A percentile compares a stretch with the other conserved stretches of the same genome.
Conservation (phyloP, 2,888 invertebrate species). For the Empis stercorea region DNA sequence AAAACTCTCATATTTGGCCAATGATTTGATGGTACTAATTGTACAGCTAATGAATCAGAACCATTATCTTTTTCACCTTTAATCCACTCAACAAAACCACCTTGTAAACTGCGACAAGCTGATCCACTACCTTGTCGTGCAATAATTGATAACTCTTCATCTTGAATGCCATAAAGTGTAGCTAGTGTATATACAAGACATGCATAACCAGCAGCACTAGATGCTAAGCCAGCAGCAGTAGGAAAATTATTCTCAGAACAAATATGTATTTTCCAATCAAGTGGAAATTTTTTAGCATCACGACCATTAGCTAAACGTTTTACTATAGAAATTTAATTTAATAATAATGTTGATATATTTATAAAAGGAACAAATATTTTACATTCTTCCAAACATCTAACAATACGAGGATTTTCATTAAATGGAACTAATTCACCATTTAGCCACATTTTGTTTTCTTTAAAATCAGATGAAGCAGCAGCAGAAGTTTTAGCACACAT, state of each 20-base stretch:
- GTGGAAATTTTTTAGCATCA: constrained; percentile 23
- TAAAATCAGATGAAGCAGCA: constrained; percentile 55
- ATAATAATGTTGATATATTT: too few relatives aligned
- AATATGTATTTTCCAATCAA: constrained; percentile 63
- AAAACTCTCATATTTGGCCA: constrained; percentile 88
- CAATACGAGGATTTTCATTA: constrained; percentile 56
- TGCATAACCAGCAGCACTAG: constrained; percentile 96
- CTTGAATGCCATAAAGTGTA: constrained; percentile 56
- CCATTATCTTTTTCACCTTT: constrained; percentile 54
- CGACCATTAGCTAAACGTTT: constrained; percentile 23
- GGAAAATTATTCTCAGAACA: constrained; percentile 95
- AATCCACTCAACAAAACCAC: constrained; percentile 92
- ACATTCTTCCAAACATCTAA: constrained; percentile 45
- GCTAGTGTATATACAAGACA: constrained; percentile 76
- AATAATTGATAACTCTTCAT: constrained; percentile 61
- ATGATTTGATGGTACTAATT: constrained; percentile 57
- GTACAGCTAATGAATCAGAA: constrained; percentile 61
- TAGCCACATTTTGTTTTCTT: constrained; percentile 72
- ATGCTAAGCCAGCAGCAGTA: constrained; percentile 94
- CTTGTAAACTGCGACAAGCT: constrained; percentile 87
- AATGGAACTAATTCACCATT: constrained; percentile 73
- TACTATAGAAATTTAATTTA: constrained; percentile 15
- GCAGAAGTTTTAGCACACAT: constrained; percentile 87
- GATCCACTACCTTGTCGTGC: constrained; percentile 88
- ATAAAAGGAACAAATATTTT: neutral